Percentiles rank a stretch among this genome's conserved stretches.
Conservation (phyloP, 2,888 invertebrate species). For the Gonocerus acuteangulatus region DNA sequence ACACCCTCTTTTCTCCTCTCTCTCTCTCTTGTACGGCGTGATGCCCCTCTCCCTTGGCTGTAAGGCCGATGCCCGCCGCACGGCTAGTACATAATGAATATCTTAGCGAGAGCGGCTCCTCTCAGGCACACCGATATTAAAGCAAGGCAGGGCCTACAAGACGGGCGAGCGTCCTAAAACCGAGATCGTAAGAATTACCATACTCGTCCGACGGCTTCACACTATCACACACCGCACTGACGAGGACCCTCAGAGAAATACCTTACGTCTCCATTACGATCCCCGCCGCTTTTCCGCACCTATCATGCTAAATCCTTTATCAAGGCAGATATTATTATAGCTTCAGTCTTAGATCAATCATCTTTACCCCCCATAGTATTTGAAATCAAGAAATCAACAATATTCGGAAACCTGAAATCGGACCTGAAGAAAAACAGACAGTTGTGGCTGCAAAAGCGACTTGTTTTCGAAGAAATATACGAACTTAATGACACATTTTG, state of each 20-base stretch:
- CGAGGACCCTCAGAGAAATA: too few relatives aligned
- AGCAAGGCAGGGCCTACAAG: not conserved
- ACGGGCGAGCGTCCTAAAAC: constrained; percentile 5
- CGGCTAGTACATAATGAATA: constrained; percentile 15
- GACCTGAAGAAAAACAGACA: too few relatives aligned
- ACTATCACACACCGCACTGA: not conserved
- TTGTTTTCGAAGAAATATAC: too few relatives aligned
- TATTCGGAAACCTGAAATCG: too few relatives aligned
- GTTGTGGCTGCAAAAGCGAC: too few relatives aligned
- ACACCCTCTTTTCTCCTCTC: constrained; percentile 4
- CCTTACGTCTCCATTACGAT: constrained; percentile 20
- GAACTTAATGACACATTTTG: too few relatives aligned
- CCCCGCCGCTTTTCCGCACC: not conserved
- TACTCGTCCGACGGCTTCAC: constrained; percentile 14
- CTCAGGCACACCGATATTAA: constrained; percentile 2
- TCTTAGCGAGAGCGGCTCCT: constrained; percentile 6
- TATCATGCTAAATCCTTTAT: not conserved
- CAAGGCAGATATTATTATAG: too few relatives aligned
- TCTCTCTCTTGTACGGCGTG: not conserved
- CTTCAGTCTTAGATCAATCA: too few relatives aligned
- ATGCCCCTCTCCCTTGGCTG: not conserved
- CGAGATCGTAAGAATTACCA: not conserved
- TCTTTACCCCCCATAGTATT: too few relatives aligned
- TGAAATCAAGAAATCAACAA: too few relatives aligned
- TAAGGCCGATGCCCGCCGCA: not conserved